These are phyloP conservation scores for Acleris laterana DNA, from an alignment of 2,888 invertebrate species.

Conservation along the genomic window DNA sequence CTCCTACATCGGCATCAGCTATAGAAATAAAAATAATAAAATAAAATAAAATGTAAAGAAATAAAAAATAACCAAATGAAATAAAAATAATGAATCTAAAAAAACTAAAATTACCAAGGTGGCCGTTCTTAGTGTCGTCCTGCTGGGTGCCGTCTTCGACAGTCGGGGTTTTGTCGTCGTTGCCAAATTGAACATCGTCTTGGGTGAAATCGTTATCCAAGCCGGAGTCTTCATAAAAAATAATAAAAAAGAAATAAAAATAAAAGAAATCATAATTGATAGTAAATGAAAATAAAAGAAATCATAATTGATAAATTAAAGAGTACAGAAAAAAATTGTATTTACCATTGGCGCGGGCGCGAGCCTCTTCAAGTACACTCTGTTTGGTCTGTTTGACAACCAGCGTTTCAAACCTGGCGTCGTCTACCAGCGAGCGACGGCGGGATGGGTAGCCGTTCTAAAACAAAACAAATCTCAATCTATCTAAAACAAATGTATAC, in stretches of 20 bases:
- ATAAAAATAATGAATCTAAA: slow-evolving; percentile 34
- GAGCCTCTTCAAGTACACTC: slow-evolving; percentile 95
- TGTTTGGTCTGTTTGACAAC: slow-evolving; percentile 98
- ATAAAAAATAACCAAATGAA: slow-evolving; percentile 38
- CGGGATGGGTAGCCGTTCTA: slow-evolving; percentile 99
- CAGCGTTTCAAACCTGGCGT: slow-evolving; percentile 98
- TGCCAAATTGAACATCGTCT: slow-evolving; percentile 78
- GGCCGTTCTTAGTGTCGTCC: slow-evolving; percentile 80
- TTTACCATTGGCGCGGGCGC: slow-evolving; percentile 94
- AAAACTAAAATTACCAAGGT: slow-evolving; percentile 78
- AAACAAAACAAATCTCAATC: slow-evolving; percentile 63
- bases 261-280: slow-evolving; percentile 44
- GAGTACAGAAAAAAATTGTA: slow-evolving; percentile 31
- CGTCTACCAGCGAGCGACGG: slow-evolving; percentile 97
- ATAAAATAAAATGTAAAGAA: slow-evolving; percentile 40
- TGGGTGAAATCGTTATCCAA: slow-evolving; percentile 87
- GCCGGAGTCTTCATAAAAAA: slow-evolving; percentile 83
- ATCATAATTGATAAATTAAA: slow-evolving; percentile 41
- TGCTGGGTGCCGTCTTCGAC: slow-evolving; percentile 75
- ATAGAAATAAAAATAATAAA: slow-evolving; percentile 48
- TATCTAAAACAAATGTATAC: too few relatives aligned
- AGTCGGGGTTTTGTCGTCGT: slow-evolving; percentile 72
- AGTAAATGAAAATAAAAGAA: slow-evolving; percentile 43
- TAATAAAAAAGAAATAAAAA: slow-evolving; percentile 51
- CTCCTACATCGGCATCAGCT: slow-evolving; percentile 76